phyloP scores from a whole-genome alignment of 2,113 vertebrate genomes.

The Hyperopisus bebe region DNA sequence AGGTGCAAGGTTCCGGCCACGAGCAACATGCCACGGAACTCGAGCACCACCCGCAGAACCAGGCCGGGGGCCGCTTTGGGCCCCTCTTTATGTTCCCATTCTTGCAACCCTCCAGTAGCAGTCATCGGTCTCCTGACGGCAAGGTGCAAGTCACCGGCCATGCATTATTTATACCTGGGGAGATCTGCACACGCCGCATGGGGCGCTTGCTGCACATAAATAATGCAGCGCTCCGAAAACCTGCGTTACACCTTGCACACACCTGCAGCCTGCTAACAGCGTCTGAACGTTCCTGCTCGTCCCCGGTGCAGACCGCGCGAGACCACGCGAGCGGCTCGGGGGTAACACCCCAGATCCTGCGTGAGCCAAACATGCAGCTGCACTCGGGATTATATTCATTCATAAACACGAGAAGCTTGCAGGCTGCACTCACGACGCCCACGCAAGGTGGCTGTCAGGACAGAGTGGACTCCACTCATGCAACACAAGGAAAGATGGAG shows the following conservation, averaged over 20 bases:
- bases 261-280: not conserved
- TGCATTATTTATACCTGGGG: not conserved
- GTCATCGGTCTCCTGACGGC: not conserved
- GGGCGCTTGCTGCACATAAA: not conserved
- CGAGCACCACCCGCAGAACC: not conserved
- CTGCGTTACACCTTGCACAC: not conserved
- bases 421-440: not conserved
- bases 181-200: not conserved
- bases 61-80: not conserved
- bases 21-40: not conserved
- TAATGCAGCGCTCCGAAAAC: not conserved
- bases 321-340: not conserved
- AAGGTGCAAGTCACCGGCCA: not conserved
- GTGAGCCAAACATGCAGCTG: not conserved
- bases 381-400: not conserved
- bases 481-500: not conserved
- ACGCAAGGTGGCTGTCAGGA: not conserved
- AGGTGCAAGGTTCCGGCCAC: not conserved
- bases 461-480: not conserved
- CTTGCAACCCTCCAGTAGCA: not conserved
- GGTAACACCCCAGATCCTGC: not conserved
- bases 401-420: not conserved
- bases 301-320: not conserved
- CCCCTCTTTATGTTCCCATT: not conserved
- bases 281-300: not conserved